These are phyloP conservation scores for Poeciliopsis retropinna DNA, from an alignment of 2,113 vertebrate species.

Conservation along the genomic window DNA sequence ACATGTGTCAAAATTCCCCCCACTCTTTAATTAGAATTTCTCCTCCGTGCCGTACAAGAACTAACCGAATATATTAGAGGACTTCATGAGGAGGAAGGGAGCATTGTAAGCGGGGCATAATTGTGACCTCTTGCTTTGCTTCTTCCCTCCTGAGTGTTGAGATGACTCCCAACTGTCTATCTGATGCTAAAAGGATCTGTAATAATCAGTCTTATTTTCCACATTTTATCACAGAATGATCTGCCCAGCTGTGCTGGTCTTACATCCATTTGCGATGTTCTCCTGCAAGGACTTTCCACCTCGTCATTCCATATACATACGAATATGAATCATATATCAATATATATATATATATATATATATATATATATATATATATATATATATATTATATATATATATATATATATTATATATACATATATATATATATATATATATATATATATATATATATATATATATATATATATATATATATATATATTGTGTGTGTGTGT, in stretches of 20 bases:
- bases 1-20: conserved; percentile 98
- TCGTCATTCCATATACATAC: neutral
- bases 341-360: no score
- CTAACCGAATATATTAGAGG: conserved; percentile 92
- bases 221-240: conserved; percentile 89
- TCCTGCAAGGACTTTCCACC: neutral
- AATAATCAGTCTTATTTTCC: conserved; percentile 94
- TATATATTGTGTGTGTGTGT: no score
- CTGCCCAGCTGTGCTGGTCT: conserved; percentile 52
- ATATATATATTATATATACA: no score
- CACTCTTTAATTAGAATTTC: conserved; percentile 98
- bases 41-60: conserved; percentile 90
- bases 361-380: no score
- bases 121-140: conserved; percentile 97
- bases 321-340: no score
- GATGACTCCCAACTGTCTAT: conserved; percentile 91
- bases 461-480: no score
- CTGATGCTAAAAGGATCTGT: conserved; percentile 86
- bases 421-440: no score
- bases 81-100: conserved; percentile 87
- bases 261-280: conserved; percentile 8
- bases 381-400: no score
- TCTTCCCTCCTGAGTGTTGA: conserved; percentile 92
- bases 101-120: conserved; percentile 86
- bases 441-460: no score